Evolutionary conservation across 2,888 invertebrate genomes (phyloP).

Genomic region (Petrolisthes manimaculis): DNA sequence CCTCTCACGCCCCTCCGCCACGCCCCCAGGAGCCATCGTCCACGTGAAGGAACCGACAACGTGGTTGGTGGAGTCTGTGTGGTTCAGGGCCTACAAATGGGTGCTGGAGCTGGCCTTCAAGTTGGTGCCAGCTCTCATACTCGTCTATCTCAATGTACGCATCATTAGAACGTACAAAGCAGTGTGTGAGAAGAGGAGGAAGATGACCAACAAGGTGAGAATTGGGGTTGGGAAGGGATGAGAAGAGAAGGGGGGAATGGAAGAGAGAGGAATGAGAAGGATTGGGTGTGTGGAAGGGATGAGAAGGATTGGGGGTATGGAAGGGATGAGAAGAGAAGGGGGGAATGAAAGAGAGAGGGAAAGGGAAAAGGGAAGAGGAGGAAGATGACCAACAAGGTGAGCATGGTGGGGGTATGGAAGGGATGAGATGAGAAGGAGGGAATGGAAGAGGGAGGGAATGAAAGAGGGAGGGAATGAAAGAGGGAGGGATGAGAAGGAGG

Average conservation of each 20-base stretch:
- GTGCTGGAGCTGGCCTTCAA: conserved; percentile 78
- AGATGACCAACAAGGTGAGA: conserved; percentile 73
- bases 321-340: not conserved
- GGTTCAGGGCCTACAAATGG: conserved; percentile 76
- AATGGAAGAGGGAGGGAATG: no score
- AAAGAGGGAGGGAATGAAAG: no score
- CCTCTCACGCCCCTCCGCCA: not conserved
- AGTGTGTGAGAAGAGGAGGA: conserved; percentile 77
- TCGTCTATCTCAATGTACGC: conserved; percentile 77
- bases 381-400: not conserved
- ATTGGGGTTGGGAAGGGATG: not conserved
- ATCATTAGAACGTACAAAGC: conserved; percentile 78
- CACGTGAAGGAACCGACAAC: conserved; percentile 75
- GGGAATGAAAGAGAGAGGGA: not conserved
- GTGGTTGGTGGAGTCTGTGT: conserved; percentile 73
- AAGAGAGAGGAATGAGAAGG: no score
- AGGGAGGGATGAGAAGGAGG: not conserved
- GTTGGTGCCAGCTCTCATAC: conserved; percentile 77
- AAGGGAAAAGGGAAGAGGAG: not conserved
- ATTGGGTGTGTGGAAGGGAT: no score
- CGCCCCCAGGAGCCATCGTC: conserved; percentile 72
- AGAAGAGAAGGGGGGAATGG: no score
- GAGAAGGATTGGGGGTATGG: not conserved
- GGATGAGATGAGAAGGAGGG: no score
- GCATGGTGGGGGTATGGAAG: no score